Percentiles rank a stretch among this genome's conserved stretches.
These are phyloP conservation scores for Caenorhabditis sp. DNA, from an alignment of 2,888 invertebrate species.

Conservation along the genomic window DNA sequence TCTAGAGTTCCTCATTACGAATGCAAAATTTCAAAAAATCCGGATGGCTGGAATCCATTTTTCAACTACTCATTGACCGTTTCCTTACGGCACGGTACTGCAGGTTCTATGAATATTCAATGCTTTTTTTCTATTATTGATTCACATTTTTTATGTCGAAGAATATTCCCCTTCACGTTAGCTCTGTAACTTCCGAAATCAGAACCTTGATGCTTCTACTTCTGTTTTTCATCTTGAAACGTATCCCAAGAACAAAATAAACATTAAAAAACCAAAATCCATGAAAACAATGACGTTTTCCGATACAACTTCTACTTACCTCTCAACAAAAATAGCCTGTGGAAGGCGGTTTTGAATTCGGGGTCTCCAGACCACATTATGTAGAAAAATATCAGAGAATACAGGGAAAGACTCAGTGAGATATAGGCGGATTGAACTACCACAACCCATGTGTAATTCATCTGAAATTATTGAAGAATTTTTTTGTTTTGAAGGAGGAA, in stretches of 20 bases:
- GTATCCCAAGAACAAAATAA: neutral
- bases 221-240: neutral
- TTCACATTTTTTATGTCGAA: too few species aligned
- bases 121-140: too few species aligned
- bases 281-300: constrained; percentile 10
- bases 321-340: constrained; percentile 66
- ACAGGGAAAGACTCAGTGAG: constrained; percentile 61
- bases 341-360: constrained; percentile 68
- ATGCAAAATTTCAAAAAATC: too few species aligned
- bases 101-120: too few species aligned
- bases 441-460: constrained; percentile 50
- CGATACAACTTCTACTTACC: constrained; percentile 38
- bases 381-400: constrained; percentile 59
- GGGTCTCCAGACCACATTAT: constrained; percentile 60
- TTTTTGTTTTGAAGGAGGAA: neutral
- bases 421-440: constrained; percentile 63
- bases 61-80: too few species aligned
- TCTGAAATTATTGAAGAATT: constrained; percentile 36
- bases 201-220: neutral
- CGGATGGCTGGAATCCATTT: too few species aligned
- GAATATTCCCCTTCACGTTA: too few species aligned
- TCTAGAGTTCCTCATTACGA: too few species aligned
- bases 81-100: too few species aligned
- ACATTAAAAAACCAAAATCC: neutral
- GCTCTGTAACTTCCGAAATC: neutral